Evolutionary conservation across 1,140 invertebrate species (phyloP), one percentile per base, ranked within the genome.

Genomic region (Tetramorium simillimum): DNA sequence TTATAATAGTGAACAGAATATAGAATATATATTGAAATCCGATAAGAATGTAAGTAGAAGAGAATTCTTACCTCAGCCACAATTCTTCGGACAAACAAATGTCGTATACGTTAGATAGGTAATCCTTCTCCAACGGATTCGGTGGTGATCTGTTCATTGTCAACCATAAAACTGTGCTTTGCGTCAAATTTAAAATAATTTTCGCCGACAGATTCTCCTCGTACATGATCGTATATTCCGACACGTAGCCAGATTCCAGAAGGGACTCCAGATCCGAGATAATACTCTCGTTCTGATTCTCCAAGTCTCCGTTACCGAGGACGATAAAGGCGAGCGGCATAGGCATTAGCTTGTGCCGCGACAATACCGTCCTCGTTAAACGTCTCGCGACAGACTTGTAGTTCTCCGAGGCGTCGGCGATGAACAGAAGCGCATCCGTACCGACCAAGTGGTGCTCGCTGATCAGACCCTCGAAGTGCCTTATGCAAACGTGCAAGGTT

Each of bases 41-140:
- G n/a, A 81, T 65, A 63, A 21, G 28, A 81, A 65, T 16, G 28
- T 49, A 63, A 56, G 43, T 62, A 43, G n/a, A 33, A 14, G 5
- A n/a, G 5, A 1, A 18, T 62, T 24, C 53, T 63, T 92, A 95
- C 94, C 96, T 96, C 58, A 96, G 94, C 96, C 97, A 97, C 37
- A 97, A 94, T 92, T 97, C 97, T 87, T 96, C 96, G 60, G 96
- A 96, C 28, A 97, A 93, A 92, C 96, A 96, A 86, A 95, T 95
- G 72, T 96, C 93, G 87, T 96, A 95, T 73, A 97, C 94, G 10
- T 95, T 95, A 88, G 95, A 95, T 0, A 97, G 90, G 73, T 95
- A 93, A 93, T 97, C 96, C 93, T 97, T 96, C 95, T 96, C 95
- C 10, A 97, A 88, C 0, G 96, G 95, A 53, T 96, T 95, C 12